Conservation (phyloP, 2,797 vertebrate genomes). For the Limnodromus scolopaceus region DNA sequence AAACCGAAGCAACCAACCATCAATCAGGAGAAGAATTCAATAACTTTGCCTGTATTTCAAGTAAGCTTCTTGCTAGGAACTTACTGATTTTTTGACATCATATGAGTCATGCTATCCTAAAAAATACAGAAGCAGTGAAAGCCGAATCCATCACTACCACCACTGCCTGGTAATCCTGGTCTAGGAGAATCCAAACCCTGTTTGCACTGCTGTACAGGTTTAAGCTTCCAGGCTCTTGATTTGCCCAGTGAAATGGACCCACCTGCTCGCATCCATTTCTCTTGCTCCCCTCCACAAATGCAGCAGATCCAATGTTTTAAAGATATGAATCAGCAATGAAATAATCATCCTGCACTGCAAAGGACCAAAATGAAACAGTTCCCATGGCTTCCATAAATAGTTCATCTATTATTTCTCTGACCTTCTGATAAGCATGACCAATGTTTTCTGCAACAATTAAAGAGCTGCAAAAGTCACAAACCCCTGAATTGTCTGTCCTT, state of each 20-base stretch:
- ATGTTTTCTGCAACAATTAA: not conserved
- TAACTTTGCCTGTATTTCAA: not conserved
- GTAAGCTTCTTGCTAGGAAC: not conserved
- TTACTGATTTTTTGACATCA: not conserved
- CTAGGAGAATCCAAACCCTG: not conserved
- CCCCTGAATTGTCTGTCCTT: not conserved
- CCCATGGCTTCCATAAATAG: not conserved
- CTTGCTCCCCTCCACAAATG: not conserved
- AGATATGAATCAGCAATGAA: not conserved
- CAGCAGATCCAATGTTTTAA: not conserved
- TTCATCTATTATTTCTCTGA: not conserved
- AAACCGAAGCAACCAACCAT: not conserved
- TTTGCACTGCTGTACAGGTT: not conserved
- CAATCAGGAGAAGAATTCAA: not conserved
- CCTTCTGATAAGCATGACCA: not conserved
- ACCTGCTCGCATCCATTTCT: not conserved
- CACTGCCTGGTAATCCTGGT: not conserved
- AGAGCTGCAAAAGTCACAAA: not conserved
- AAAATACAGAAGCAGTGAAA: not conserved
- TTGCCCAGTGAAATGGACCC: not conserved
- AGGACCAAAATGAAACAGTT: not conserved
- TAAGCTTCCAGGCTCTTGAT: not conserved
- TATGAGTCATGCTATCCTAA: not conserved
- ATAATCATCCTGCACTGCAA: not conserved
- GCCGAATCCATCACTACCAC: not conserved